These are phyloP conservation scores for Channa striata DNA, from an alignment of 2,797 vertebrate genomes.

Conservation along the genomic window DNA sequence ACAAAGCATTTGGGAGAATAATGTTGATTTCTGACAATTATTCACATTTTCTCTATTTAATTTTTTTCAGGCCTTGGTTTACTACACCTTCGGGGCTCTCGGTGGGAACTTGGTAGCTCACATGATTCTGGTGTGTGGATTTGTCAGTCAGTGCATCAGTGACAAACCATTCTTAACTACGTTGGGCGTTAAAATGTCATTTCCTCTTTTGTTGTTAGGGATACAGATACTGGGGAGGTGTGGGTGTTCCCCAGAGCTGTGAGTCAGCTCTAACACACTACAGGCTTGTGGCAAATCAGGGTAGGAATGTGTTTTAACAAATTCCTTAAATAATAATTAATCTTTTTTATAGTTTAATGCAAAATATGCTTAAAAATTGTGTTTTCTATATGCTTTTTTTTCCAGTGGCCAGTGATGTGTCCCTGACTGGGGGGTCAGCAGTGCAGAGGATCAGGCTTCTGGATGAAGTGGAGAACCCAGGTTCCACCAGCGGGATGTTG, in stretches of 20 bases:
- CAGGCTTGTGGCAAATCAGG: constrained; percentile 94
- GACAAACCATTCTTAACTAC: not conserved
- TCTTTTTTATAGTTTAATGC: not conserved
- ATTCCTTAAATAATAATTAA: no score
- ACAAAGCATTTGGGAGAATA: not conserved
- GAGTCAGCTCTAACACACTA: constrained; percentile 98
- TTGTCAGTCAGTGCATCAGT: not conserved
- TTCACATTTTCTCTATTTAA: not conserved
- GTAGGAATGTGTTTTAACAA: constrained; percentile 73
- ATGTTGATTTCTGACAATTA: not conserved
- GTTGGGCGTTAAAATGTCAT: not conserved
- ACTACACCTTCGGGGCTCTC: constrained; percentile 97
- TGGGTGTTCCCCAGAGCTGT: constrained; percentile 97
- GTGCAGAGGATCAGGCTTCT: constrained; percentile 95
- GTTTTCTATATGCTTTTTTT: not conserved
- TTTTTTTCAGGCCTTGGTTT: constrained; percentile 91
- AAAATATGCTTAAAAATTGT: not conserved
- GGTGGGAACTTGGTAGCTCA: constrained; percentile 96
- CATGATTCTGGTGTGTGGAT: constrained; percentile 94
- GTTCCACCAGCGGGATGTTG: constrained; percentile 95
- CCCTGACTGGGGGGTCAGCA: constrained; percentile 94
- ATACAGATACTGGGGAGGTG: constrained; percentile 97
- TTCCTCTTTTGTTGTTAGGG: constrained; percentile 82
- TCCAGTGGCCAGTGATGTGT: constrained; percentile 92
- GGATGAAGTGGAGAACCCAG: constrained; percentile 96